Evolutionary conservation across 2,888 invertebrate genomes (phyloP).

Genomic region (Andrena marginata): DNA sequence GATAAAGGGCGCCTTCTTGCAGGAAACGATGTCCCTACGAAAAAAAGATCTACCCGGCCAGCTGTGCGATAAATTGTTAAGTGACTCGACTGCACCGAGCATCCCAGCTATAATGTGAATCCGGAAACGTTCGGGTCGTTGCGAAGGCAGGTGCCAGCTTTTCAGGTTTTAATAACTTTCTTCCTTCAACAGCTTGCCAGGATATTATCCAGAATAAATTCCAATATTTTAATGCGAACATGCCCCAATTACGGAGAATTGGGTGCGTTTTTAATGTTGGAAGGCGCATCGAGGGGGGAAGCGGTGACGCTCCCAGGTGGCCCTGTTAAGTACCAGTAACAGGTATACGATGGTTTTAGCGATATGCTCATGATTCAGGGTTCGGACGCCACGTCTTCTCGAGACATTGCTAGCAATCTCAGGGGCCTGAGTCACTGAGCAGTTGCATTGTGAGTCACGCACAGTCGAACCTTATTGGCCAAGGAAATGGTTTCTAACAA

Average conservation of each 20-base stretch:
- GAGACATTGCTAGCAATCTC: conserved; percentile 81
- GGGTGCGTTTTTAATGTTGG: neutral
- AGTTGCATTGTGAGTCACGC: conserved; percentile 78
- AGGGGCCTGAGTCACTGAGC: conserved; percentile 80
- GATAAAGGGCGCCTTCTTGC: conserved; percentile 22
- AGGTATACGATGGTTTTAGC: conserved; percentile 38
- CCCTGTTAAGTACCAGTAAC: neutral
- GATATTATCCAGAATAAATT: conserved; percentile 21
- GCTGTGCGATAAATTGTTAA: conserved; percentile 47
- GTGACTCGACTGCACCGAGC: conserved; percentile 12
- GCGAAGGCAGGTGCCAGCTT: conserved; percentile 43
- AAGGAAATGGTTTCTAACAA: conserved; percentile 81
- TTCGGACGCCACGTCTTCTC: conserved; percentile 64
- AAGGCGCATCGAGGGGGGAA: neutral
- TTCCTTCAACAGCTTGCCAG: conserved; percentile 21
- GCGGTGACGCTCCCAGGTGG: neutral
- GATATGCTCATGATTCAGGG: conserved; percentile 52
- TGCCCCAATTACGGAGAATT: neutral
- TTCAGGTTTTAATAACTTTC: conserved; percentile 37
- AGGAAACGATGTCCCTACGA: conserved; percentile 19
- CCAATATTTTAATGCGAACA: conserved; percentile 17
- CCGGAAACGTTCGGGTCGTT: conserved; percentile 50
- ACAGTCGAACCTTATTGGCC: conserved; percentile 72
- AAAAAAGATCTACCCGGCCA: conserved; percentile 25
- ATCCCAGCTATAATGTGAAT: conserved; percentile 49